Evolutionary conservation across 2,888 invertebrate species (phyloP), one percentile per base, ranked within the genome.

Genomic region (Amphipoea oculea): DNA sequence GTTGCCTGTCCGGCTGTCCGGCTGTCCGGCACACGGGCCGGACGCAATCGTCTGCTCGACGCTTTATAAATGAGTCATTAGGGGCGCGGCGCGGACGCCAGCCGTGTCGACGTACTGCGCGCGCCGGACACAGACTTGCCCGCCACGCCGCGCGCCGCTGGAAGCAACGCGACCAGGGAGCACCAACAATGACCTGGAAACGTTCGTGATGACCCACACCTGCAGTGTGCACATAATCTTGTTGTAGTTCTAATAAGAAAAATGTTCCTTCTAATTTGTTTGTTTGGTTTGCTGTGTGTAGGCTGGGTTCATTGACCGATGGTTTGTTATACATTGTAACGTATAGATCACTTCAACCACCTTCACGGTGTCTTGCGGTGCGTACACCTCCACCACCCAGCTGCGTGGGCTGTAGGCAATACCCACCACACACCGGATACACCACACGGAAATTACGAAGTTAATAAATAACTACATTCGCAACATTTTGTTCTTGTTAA

Each of bases 21-120:
- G 78, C 54, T 54, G 65, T 48, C 73, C 78, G 57, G 79, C 20
- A n/a, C n/a, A 23, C 48, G n/a, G 65, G 23, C 29, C 23, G 65
- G 42, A 76, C 63, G 42, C 42, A 36, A 29, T 42, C 23, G 29
- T 12, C 42, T 20, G 54, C 65, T 63, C 36, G 45, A 78, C 57
- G 66, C 17, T 36, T 78, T 54, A 78, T 62, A 51, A 78, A 67
- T 68, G 42, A 62, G 45, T 36, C 23, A 11, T 23, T n/a, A 14
- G 9, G 9, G 23, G 23, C 36, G 73, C 23, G 48, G 17, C 36
- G 36, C 23, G 54, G n/a, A 29, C 60, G n/a, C 9, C 4, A 14
- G 68, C 29, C 48, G 40, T 4, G 71, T 17, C 23, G 36, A 6
- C 17, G 60, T 70, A 14, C 54, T 36, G 36, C 23, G 23, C 23